phyloP scores from a whole-genome alignment of 2,113 vertebrate genomes.

The Sterrhoptilus dennistouni region DNA sequence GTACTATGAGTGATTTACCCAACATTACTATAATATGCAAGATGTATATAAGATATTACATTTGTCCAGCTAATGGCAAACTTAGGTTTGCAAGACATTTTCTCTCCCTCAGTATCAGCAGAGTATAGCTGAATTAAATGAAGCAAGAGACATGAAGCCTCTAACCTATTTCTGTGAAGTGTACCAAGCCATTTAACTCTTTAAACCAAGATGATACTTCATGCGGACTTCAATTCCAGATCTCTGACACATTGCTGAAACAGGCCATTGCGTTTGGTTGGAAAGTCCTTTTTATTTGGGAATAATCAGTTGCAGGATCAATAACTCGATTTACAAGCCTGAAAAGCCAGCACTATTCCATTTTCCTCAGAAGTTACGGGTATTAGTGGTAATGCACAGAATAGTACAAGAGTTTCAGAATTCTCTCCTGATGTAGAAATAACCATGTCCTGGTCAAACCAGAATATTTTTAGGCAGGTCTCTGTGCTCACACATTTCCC shows the following conservation, averaged over 20 bases:
- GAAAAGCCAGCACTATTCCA: neutral
- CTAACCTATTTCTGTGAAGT: neutral
- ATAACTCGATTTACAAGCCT: neutral
- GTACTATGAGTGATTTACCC: neutral
- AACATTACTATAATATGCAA: neutral
- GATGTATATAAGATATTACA: neutral
- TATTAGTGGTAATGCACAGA: neutral
- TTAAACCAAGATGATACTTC: neutral
- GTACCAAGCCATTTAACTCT: neutral
- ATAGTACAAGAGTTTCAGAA: neutral
- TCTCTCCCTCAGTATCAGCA: neutral
- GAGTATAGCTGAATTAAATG: neutral
- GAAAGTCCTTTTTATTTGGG: neutral
- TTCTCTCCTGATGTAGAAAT: neutral
- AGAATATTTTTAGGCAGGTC: neutral
- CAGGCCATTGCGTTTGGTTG: neutral
- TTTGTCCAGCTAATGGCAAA: constrained; percentile 13
- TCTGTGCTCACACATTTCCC: neutral
- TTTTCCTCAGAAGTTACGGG: neutral
- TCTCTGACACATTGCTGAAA: neutral
- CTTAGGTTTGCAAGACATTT: neutral
- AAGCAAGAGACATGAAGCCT: neutral
- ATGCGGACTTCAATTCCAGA: neutral
- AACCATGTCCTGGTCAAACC: neutral
- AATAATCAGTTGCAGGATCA: neutral